Evolutionary conservation across 2,888 invertebrate genomes (phyloP), one percentile per base, ranked within the genome.

Genomic region (Phorcus lineatus): DNA sequence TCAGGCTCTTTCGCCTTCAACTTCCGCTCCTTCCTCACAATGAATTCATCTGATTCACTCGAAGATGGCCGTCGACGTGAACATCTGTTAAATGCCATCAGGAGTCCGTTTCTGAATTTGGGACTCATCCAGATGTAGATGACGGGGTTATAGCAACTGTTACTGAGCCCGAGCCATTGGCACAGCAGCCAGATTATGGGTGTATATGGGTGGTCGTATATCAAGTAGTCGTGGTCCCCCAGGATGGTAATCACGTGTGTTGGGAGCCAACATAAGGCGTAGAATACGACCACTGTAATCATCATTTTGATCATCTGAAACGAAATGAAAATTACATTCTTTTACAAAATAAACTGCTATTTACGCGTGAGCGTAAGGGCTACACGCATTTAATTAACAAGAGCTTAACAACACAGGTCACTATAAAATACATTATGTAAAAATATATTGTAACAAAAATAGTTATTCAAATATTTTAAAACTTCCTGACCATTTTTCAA

Each of bases 151-250:
- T 86, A 87, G 66, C 87, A 88, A 54, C 86, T 86, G 83, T 88
- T 88, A 67, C 87, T 87, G 87, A 88, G 88, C 3, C 88, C 86
- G 9, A 88, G 77, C 88, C 88, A 88, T 62, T 88, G 88, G 66
- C 82, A 87, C 57, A 85, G 83, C 22, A 87, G 79, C 88, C 88
- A 88, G 13, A 88, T 62, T 2, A 86, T 82, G 0, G 87, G 87
- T 55, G 86, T 85, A 57, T 86, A 81, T 11, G 81, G 81, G 62
- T 84, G 79, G 80, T 88, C 85, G 80, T 88, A 88, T 19, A 88
- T 86, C 4, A 67, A 70, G 0, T 85, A 86, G 55, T 88, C 81
- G 78, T 85, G 83, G 28, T 88, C 87, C 11, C 87, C 87, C 1
- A 86, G 81, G 13, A 88, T 76, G 0, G 87, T 88, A 6, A 88